Evolutionary conservation across 2,888 invertebrate species (phyloP).

Genomic region (Molorchus minor): DNA sequence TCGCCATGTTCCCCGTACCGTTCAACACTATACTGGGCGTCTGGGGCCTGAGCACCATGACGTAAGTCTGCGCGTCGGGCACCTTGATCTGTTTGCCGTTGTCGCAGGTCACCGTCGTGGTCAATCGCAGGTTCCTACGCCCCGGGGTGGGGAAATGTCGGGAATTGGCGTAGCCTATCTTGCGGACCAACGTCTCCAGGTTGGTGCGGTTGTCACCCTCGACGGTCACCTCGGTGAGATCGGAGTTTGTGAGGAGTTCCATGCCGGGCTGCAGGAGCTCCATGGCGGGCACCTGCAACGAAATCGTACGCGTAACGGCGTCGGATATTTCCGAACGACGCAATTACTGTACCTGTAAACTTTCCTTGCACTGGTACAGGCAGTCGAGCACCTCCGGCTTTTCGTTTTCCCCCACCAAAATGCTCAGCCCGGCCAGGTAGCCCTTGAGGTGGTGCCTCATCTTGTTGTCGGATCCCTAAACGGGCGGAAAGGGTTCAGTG

Average conservation of each 20-base stretch:
- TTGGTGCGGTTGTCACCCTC: slow-evolving; percentile 92
- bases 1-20: slow-evolving; percentile 83
- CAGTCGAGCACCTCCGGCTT: slow-evolving; percentile 78
- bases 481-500: slow-evolving; percentile 20
- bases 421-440: slow-evolving; percentile 87
- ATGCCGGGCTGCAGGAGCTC: slow-evolving; percentile 81
- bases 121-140: slow-evolving; percentile 83
- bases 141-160: slow-evolving; percentile 95
- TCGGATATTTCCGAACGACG: neutral
- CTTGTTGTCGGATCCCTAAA: slow-evolving; percentile 81
- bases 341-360: slow-evolving; percentile 65
- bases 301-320: slow-evolving; percentile 20
- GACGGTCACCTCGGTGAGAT: slow-evolving; percentile 88
- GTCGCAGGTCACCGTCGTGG: slow-evolving; percentile 81
- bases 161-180: slow-evolving; percentile 91
- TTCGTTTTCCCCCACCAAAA: slow-evolving; percentile 80
- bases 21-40: slow-evolving; percentile 85
- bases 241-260: slow-evolving; percentile 77
- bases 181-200: slow-evolving; percentile 84
- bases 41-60: slow-evolving; percentile 87
- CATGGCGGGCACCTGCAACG: slow-evolving; percentile 73
- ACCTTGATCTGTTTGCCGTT: slow-evolving; percentile 64
- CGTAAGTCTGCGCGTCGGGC: slow-evolving; percentile 81
- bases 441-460: slow-evolving; percentile 91
- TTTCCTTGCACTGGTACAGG: slow-evolving; percentile 84